These are phyloP conservation scores for Epirrita christyi DNA, from an alignment of 2,888 invertebrate species.

Conservation along the genomic window DNA sequence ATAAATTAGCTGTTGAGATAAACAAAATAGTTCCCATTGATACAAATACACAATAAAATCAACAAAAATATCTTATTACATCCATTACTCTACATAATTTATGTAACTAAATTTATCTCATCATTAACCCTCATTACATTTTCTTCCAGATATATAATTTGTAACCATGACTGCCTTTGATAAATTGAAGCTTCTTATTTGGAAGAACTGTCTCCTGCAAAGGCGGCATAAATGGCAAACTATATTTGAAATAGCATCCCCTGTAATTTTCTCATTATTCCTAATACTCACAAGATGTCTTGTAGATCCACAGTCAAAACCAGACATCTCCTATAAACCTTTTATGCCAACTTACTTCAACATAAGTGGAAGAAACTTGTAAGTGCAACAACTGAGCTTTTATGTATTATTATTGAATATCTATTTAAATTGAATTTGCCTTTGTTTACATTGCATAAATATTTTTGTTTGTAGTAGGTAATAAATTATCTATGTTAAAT, in stretches of 20 bases:
- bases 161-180: constrained; percentile 72
- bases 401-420: too few relatives aligned
- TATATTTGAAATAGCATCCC: constrained; percentile 88
- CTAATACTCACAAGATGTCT: constrained; percentile 89
- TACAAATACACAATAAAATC: too few relatives aligned
- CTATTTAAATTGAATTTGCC: too few relatives aligned
- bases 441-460: too few relatives aligned
- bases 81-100: too few relatives aligned
- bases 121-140: constrained; percentile 1
- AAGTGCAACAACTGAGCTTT: constrained; percentile 47
- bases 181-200: constrained; percentile 89
- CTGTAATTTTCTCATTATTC: constrained; percentile 88
- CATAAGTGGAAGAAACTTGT: constrained; percentile 67
- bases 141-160: constrained; percentile 36
- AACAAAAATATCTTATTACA: too few relatives aligned
- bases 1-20: too few relatives aligned
- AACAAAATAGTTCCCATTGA: too few relatives aligned
- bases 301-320: constrained; percentile 85
- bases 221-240: constrained; percentile 90
- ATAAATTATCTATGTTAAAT: too few relatives aligned
- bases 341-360: constrained; percentile 76
- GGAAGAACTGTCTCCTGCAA: constrained; percentile 93
- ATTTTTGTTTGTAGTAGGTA: too few relatives aligned
- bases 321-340: constrained; percentile 61
- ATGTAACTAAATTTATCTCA: too few relatives aligned